Evolutionary conservation across 2,888 invertebrate genomes (phyloP).

Genomic region (Corythucha ciliata): DNA sequence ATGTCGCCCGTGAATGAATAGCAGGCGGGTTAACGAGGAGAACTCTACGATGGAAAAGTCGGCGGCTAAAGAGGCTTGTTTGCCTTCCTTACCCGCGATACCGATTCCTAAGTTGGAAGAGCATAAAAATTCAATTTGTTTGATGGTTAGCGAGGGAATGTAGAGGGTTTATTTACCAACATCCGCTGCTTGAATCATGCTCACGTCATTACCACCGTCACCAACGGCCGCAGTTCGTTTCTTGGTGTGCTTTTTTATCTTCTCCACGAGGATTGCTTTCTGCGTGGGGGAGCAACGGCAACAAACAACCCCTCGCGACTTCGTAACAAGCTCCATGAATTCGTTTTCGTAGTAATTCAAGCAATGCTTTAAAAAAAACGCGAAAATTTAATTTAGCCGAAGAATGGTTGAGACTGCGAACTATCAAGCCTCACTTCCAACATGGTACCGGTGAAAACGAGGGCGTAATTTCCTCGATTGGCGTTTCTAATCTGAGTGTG

Average conservation of each 20-base stretch:
- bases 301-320: conserved; percentile 63
- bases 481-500: conserved; percentile 53
- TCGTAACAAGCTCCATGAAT: conserved; percentile 61
- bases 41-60: conserved; percentile 93
- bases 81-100: conserved; percentile 81
- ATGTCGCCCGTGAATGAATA: conserved; percentile 74
- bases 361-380: too few relatives aligned
- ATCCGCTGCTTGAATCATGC: conserved; percentile 60
- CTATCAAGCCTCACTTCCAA: too few relatives aligned
- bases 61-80: conserved; percentile 87
- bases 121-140: too few relatives aligned
- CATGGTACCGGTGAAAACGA: conserved; percentile 60
- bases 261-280: conserved; percentile 54
- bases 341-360: conserved; percentile 62
- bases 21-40: conserved; percentile 66
- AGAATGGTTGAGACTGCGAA: too few relatives aligned
- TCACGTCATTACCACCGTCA: conserved; percentile 63
- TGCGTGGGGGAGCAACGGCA: conserved; percentile 66
- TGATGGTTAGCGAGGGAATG: too few relatives aligned
- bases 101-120: too few relatives aligned
- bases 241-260: conserved; percentile 54
- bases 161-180: too few relatives aligned
- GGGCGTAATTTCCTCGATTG: conserved; percentile 49
- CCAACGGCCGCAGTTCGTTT: conserved; percentile 50
- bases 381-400: too few relatives aligned